Evolutionary conservation across 2,888 invertebrate species (phyloP), one percentile per base, ranked within the genome.

Genomic region (Caenorhabditis angaria): DNA sequence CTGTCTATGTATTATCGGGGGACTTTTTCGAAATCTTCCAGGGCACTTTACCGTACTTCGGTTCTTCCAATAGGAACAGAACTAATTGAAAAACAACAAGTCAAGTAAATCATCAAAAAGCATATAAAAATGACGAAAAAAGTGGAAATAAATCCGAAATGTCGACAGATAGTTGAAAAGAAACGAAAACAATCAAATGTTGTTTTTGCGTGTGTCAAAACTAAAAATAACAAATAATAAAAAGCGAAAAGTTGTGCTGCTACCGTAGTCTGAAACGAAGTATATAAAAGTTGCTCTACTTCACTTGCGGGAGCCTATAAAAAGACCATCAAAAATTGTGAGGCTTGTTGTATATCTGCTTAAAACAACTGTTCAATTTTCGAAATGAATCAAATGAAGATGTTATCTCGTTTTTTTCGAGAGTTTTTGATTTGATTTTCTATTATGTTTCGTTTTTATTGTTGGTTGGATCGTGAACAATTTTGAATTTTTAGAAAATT

Each of bases 291-390:
- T n/a, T n/a, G n/a, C n/a, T n/a, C 41, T 12, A 41, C 14, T 41
- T 41, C 18, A 8, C 18, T 41, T 41, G 41, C 41, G 41, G 41
- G 14, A 18, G n/a, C n/a, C 41, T 41, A 41, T 41, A 41, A 41
- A 41, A 41, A 41, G 41, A 18, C 41, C 41, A 41, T 41, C 41
- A 41, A 41, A 14, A 18, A 18, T 18, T 12, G 12, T 12, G 32
- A 18, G 41, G 41, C 41, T 18, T n/a, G n/a, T n/a, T n/a, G n/a
- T n/a, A n/a, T n/a, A n/a, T n/a, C 41, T 18, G 41, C 41, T 18
- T 41, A 41, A 41, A 41, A 41, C 41, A 41, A 41, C 41, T 41
- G 41, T 41, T 41, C 41, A 41, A 41, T 41, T 41, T 41, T 41
- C n/a, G n/a, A n/a, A n/a, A n/a, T n/a, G n/a, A n/a, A n/a, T n/a